Evolutionary conservation across 2,113 vertebrate genomes (phyloP), one percentile per base, ranked within the genome.

Genomic region (Anoura caudifer): DNA sequence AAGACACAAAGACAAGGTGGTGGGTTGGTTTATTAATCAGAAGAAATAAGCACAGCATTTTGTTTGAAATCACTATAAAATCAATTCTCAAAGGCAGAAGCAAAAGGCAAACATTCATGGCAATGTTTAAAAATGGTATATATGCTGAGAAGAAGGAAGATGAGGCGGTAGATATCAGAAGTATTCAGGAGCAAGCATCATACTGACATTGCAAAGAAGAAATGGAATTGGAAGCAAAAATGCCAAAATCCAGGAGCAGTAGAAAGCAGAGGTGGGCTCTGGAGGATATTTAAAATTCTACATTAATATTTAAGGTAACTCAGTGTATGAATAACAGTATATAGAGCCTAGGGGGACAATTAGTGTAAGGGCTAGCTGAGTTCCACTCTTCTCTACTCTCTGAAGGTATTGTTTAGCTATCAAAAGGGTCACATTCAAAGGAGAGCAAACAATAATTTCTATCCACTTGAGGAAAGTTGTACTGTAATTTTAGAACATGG

Each of bases 291-390:
- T 93, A 70, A 97, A 69, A 86, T 89, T 85, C 61, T 24, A 80
- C 59, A 93, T 90, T 95, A 95, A 91, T 43, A 70, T 83, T 90
- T 93, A 87, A 89, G 38, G 12, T 93, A 89, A 93, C 47, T 97
- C 26, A n/a, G 38, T 43, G 4, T 83, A 47, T 86, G 13, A 84
- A 83, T 91, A 80, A 91, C 84, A 83, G 43, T 73, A 10, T 50
- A 56, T 20, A 50, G 47, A 50, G 54, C 54, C 43, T 91, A 28
- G 54, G 38, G 79, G 63, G 38, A 22, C 38, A 95, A 91, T 97
- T 93, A 95, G 43, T 65, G 8, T 79, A 79, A 93, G 9, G 47
- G 50, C 43, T 95, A 89, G 31, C 65, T 76, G 73, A 92, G 31
- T 70, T 75, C 6, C 4, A n/a, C 33, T 91, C 43, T 90, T 38